Evolutionary conservation across 1,140 invertebrate genomes (phyloP).

Genomic region (Lasioglossum albipes): DNA sequence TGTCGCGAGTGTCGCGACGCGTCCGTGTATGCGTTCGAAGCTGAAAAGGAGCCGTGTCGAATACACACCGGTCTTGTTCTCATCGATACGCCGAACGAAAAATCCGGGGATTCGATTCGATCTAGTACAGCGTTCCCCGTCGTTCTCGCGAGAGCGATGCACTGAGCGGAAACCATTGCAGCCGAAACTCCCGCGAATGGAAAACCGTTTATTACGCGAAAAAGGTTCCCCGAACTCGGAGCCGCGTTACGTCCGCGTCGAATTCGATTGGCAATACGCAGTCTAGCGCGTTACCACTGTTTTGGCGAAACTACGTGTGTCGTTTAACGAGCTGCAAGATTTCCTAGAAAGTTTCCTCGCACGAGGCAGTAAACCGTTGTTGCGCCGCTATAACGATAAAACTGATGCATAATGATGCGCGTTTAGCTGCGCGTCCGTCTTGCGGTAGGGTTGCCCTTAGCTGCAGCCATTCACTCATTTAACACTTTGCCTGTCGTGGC

Average conservation of each 20-base stretch:
- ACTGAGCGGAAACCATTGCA: neutral
- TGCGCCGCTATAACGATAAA: neutral
- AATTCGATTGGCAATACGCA: neutral
- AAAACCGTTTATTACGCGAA: neutral
- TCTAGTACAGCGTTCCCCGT: neutral
- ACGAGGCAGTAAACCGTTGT: neutral
- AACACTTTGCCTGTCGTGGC: neutral
- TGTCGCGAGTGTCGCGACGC: neutral
- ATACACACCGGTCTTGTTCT: slow-evolving; percentile 22
- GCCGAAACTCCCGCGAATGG: neutral
- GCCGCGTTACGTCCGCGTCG: neutral
- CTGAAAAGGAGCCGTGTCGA: slow-evolving; percentile 36
- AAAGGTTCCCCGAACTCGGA: neutral
- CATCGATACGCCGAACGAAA: slow-evolving; percentile 6
- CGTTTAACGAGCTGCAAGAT: neutral
- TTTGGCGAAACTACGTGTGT: neutral
- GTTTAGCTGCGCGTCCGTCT: neutral
- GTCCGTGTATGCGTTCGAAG: neutral
- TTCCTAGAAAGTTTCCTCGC: slow-evolving; percentile 12
- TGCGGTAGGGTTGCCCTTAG: no score
- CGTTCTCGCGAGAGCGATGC: neutral
- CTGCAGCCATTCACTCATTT: no score
- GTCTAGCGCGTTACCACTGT: neutral
- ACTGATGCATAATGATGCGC: neutral
- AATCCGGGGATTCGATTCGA: slow-evolving; percentile 8